Conservation (phyloP, 1,140 invertebrate genomes). For the Aricia agestis region DNA sequence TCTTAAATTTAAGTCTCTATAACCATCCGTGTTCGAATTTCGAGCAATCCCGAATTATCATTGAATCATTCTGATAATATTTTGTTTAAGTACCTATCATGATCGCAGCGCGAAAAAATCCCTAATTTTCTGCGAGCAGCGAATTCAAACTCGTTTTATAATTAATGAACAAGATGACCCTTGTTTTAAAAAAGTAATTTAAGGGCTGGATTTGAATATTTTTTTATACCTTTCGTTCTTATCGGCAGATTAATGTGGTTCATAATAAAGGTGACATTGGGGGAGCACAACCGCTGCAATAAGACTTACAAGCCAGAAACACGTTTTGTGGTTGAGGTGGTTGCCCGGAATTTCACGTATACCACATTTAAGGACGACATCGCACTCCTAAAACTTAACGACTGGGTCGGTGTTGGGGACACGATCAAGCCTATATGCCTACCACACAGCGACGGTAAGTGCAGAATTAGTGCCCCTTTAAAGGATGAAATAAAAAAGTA, state of each 20-base stretch:
- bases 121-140: too few species aligned
- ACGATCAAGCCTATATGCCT: conserved; percentile 87
- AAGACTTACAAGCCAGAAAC: conserved; percentile 81
- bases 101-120: background rate
- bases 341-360: conserved; percentile 86
- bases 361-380: conserved; percentile 90
- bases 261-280: conserved; percentile 90
- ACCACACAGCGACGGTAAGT: conserved; percentile 79
- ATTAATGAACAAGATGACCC: background rate
- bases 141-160: background rate
- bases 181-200: background rate
- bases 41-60: too few species aligned
- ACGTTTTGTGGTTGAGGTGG: conserved; percentile 82
- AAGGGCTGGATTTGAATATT: background rate
- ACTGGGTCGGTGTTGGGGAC: conserved; percentile 83
- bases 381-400: conserved; percentile 85
- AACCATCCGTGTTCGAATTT: too few species aligned
- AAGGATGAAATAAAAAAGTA: too few species aligned
- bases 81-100: too few species aligned
- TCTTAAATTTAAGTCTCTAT: too few species aligned
- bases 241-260: conserved; percentile 89
- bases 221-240: background rate
- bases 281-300: conserved; percentile 88
- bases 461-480: background rate
- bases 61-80: too few species aligned